Base-by-base conservation (phyloP, 2,113 vertebrate genomes). In the Saguinus midas region DNA sequence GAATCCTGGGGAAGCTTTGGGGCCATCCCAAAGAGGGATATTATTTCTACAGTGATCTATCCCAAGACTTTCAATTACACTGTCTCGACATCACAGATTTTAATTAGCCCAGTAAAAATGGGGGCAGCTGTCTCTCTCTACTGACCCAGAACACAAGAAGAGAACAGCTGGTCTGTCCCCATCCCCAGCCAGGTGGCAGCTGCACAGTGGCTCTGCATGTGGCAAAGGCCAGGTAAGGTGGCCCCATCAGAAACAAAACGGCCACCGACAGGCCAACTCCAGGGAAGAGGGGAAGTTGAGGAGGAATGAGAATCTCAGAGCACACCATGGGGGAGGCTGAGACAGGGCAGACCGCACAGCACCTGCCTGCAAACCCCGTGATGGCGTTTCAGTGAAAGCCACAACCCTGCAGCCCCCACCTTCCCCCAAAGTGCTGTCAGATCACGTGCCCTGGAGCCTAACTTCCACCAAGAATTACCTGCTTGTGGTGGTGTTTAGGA, bases 191-290 rank as follows among this genome's bases (percentile, higher is more conserved):
- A 2, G 12, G 52, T 1, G 7, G 87, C 17, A 32, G 45, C 64
- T 40, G 61, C 2, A 6, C 12, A 0, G 35, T 0, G 6, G 45
- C 21, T 45, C 78, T 48, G 61, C 1, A 21, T 75, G 3, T 66
- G 20, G 3, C 20, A 3, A 23, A 27, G 58, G 37, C 43, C 83
- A 11, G 40, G 4, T 0, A 1, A 50, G 64, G 23, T 27, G 21
- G 50, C 23, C 35, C n/a, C 32, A 35, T 21, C 21, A 35, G 73
- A 75, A 16, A 66, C 40, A 57, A 52, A 52, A 52, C 16, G 17
- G 52, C 37, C 32, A 3, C 48, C 16, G 6, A n/a, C 25, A 52
- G 55, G 9, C 43, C 25, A 45, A 43, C 61, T 57, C 52, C 23
- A 43, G 82, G 58, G 17, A 64, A 20, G 27, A 10, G 16, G 52